Base-by-base conservation (phyloP, 1,140 invertebrate genomes). In the Carcinoscorpius rotundicauda region DNA sequence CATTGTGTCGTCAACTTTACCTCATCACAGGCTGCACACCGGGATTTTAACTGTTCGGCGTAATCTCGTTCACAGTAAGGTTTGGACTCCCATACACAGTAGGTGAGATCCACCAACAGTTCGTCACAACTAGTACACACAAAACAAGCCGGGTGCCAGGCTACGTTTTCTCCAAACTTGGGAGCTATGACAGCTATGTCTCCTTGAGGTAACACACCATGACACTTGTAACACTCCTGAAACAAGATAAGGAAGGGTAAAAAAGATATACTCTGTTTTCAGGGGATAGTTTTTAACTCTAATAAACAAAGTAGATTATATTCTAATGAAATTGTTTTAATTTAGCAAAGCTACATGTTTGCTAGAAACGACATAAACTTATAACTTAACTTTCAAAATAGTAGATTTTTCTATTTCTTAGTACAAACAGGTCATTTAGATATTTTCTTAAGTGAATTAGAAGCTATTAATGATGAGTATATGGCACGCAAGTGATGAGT, bases 1-100 rank as follows among this genome's bases (percentile, higher is more conserved):
- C 49, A 51, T n/a, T 55, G n/a, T 59, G 58, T 29, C 51, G 51
- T n/a, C 48, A 48, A 51, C 82, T 87, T 84, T 77, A 96, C 92
- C 87, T 97, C 93, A 81, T 97, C 93, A 79, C 93, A 97, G 68
- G 90, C 89, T 56, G 89, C 83, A 75, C 93, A 97, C 72, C 93
- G 80, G 3, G 93, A 91, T 77, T 95, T 94, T 69, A 96, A 79
- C 73, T 89, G 83, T 78, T 97, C 92, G 11, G 92, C 91, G 76
- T 95, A 97, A 78, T 97, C 93, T 62, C 93, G 82, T 75, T 94
- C 91, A 76, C 93, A 97, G 77, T 87, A 95, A 58, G 95, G 81
- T 64, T 82, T 82, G 66, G 90, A 88, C 66, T 93, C 88, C 74
- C 89, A 83, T 61, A 89, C 86, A 75, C 93, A 97, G 77, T 96